phyloP scores from a whole-genome alignment of 2,797 vertebrate genomes.

The Uromys caudimaculatus region DNA sequence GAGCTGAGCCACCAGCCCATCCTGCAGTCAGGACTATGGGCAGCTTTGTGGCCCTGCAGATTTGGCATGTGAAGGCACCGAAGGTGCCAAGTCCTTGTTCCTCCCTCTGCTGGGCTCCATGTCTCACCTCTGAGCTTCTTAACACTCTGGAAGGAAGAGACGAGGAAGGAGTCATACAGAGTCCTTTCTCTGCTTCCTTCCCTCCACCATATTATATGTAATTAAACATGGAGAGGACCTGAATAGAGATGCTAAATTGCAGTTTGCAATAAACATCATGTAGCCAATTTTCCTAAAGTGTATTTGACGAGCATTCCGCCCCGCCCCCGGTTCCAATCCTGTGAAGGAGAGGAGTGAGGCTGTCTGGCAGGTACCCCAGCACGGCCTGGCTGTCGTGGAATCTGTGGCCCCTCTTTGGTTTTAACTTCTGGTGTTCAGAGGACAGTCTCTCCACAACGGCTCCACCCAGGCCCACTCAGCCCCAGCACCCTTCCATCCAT shows the following conservation, averaged over 20 bases:
- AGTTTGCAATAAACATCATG: constrained; percentile 76
- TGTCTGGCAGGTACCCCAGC: background rate
- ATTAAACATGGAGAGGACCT: constrained; percentile 66
- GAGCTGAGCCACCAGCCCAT: background rate
- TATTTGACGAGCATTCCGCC: background rate
- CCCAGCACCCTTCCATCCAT: background rate
- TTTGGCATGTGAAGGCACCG: rapidly evolving
- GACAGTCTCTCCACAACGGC: background rate
- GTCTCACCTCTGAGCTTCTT: constrained; percentile 53
- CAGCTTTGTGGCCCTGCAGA: background rate
- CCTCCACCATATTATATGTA: background rate
- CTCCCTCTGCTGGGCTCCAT: background rate
- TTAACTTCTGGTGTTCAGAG: background rate
- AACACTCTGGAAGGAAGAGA: background rate
- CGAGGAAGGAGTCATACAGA: background rate
- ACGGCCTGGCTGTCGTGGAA: background rate
- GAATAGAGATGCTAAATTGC: constrained; percentile 69
- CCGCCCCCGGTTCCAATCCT: background rate
- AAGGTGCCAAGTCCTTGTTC: background rate
- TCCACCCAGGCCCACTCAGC: background rate
- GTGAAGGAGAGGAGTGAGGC: background rate
- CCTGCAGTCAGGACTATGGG: rapidly evolving
- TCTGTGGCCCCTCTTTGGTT: background rate
- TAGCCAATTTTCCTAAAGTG: constrained; percentile 70
- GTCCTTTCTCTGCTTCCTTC: background rate